These are phyloP conservation scores for Leptocoma aspasia DNA, from an alignment of 2,113 vertebrate genomes.

Conservation along the genomic window DNA sequence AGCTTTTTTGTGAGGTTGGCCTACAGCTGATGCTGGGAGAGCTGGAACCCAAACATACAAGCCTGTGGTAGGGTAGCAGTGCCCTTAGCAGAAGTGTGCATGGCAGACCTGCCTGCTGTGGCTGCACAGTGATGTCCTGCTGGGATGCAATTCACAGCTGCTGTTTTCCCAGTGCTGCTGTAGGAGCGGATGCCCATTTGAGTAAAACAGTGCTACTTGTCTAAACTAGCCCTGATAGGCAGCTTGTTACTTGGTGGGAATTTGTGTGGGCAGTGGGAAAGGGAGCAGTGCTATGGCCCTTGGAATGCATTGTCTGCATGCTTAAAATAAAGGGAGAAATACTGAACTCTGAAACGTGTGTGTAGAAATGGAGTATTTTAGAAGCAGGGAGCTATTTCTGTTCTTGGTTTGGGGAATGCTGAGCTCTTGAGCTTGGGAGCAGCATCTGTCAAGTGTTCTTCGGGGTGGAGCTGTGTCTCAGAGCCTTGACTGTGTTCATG, in stretches of 20 bases:
- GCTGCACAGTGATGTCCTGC: neutral
- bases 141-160: neutral
- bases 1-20: neutral
- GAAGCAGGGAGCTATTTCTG: neutral
- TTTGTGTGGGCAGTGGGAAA: constrained; percentile 45
- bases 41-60: rapidly evolving
- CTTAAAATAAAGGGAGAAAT: neutral
- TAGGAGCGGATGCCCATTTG: neutral
- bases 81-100: rapidly evolving
- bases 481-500: neutral
- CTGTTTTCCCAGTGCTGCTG: rapidly evolving
- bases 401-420: neutral
- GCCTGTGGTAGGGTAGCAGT: neutral
- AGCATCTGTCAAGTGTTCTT: neutral
- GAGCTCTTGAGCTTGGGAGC: neutral
- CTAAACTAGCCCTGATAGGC: neutral
- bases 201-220: neutral
- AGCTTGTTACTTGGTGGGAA: neutral
- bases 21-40: neutral
- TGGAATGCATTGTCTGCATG: neutral
- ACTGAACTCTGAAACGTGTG: neutral
- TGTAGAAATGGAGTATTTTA: neutral
- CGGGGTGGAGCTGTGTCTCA: rapidly evolving
- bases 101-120: neutral
- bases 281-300: neutral